Base-by-base conservation (phyloP, 2,888 invertebrate species). In the Apamea epomidion region DNA sequence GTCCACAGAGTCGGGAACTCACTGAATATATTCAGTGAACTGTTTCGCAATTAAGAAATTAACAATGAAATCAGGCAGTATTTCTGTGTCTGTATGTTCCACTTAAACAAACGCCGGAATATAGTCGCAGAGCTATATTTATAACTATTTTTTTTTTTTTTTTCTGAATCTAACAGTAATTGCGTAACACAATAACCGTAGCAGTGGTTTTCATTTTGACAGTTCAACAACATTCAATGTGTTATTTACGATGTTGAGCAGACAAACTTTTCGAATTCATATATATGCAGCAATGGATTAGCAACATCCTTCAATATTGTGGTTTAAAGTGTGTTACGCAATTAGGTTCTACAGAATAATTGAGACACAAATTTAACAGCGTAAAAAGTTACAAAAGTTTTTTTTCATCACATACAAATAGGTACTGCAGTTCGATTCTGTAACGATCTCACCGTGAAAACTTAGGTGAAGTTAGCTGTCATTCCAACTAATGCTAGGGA, bases 21-120 rank as follows among this genome's bases (percentile, higher is more conserved):
- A 69, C 54, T 84, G 70, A 85, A 85, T 60, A 81, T 84, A 64
- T 82, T 69, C 69, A 81, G 37, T 69, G 82, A 70, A 29, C 29
- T 74, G 58, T 29, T 42, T 54, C 48, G 12, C 60, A 67, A 81
- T 82, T 64, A 85, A 32, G 29, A 60, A 73, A 81, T 74, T 60
- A 74, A 74, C 69, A 82, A 69, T 74, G 45, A 68, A 85, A 58
- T 68, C 60, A 48, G 32, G 18, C 5, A 83, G 65, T 64, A 37
- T n/a, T 68, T 51, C 16, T n/a, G 58, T 7, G 7, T 60, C 16
- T 81, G 32, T 65, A 58, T 42, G n/a, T 65, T 64, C 0, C 51
- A 58, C 12, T 29, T 64, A 29, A 62, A 62, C 29, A 62, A 32
- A 32, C 32, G 1, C 18, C 32, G 18, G 64, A 64, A 64, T 32